Base-by-base conservation (phyloP, 2,888 invertebrate species). In the Drosophila austrosaltans region DNA sequence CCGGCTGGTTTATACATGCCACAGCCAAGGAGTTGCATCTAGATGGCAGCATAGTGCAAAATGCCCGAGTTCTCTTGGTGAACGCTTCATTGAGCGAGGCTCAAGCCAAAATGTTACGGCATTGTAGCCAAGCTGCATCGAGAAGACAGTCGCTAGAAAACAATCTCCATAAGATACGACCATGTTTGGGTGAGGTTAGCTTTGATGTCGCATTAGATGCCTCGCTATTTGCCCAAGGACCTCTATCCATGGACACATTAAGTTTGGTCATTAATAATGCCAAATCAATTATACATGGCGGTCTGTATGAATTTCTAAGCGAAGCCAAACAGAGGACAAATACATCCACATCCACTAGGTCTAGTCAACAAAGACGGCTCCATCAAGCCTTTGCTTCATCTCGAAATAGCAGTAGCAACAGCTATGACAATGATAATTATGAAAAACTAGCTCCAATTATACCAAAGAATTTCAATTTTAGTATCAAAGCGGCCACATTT, bases 381-480 rank as follows among this genome's bases (percentile, higher is more conserved):
- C 64, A 72, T 25, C 63, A 66, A 28, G 62, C 63, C 1, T 58
- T 72, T 4, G 61, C 64, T 3, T 67, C 81, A 10, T 36, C 63
- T 4, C 48, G 64, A 2, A 72, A 53, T 28, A 64, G 78, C 59
- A 91, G 91, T 6, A 53, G 64, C 5, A 72, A 54, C 25, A 64
- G 78, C 59, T 91, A 91, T 40, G 90, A 90, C 65, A 93, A 93
- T 75, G 94, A 94, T 64, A 90, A 95, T 63, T 94, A 95, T 87
- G 93, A 94, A 44, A 94, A 95, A 90, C 92, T 96, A 72, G 94
- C 95, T 25, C 96, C 97, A 30, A 94, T 96, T 76, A 95, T 97
- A 93, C 97, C 97, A 93, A 97, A 96, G 95, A 96, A 95, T 92
- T 95, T 96, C 90, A 95, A 94, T 87, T 93, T 96, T 81, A 95